Base-by-base conservation (phyloP, 2,888 invertebrate species). In the Hecatera dysodea region DNA sequence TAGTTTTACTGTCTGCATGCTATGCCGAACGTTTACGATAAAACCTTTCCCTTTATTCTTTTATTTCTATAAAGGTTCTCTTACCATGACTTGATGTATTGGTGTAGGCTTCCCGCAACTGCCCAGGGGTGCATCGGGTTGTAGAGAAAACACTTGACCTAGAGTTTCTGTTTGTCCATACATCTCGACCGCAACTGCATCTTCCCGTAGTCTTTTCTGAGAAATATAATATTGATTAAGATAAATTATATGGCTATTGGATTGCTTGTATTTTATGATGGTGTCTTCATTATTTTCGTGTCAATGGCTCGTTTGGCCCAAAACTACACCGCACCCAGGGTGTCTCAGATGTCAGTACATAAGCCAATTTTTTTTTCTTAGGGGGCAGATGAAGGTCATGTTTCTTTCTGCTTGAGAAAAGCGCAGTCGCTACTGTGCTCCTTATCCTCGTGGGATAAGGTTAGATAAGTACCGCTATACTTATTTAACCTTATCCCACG, bases 91-190 rank as follows among this genome's bases (percentile, higher is more conserved):
- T 55, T 80, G 60, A 29, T 75, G 59, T 79, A 72, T 0, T 36
- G 19, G 0, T 81, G 67, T 76, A 0, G 70, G 44, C 0, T 87
- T 77, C 5, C 94, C 94, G 57, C 92, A 91, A 72, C 82, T 90
- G 0, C 92, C 92, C 0, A 80, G 12, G 0, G 93, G 93, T 0
- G 90, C 90, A 0, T 66, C 62, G 0, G 89, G 83, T 19, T 86
- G 83, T 0, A 90, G 85, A 0, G 59, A 24, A 2, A 94, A 70
- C 0, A 89, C 76, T 0, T 89, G 86, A 0, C 95, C 95, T 1
- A 93, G 27, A 46, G 88, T 90, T 77, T 95, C 95, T 0, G 94
- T 92, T 69, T 91, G 90, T 0, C 93, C 95, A 53, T 93, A 94
- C 1, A 86, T 73, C n/a, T 93, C 91, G 3, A 87, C 52, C 0